Percentiles rank a stretch among this genome's conserved stretches.
These are phyloP conservation scores for Heliconius cydno DNA, from an alignment of 2,888 invertebrate species.

Conservation along the genomic window DNA sequence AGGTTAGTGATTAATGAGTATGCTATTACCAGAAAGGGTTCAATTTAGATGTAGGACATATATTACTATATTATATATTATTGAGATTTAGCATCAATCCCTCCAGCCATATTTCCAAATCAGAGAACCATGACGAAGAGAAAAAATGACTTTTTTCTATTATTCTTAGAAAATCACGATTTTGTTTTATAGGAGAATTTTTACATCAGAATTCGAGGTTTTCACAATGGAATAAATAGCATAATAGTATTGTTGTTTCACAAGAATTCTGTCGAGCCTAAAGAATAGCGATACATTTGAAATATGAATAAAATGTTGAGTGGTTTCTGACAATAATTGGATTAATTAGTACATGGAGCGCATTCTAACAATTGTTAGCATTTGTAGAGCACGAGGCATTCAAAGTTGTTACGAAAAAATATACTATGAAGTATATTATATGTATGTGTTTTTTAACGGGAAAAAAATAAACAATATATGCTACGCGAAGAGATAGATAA, in stretches of 20 bases:
- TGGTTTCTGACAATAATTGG: slow-evolving; percentile 8
- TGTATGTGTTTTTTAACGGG: not conserved
- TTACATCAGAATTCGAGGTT: not conserved
- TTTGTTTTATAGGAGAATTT: not conserved
- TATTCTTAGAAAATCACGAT: no score
- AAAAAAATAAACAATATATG: no score
- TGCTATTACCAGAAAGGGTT: not conserved
- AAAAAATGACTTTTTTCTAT: no score
- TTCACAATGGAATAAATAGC: not conserved
- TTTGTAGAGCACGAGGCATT: slow-evolving; percentile 1
- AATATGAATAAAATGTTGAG: slow-evolving; percentile 10
- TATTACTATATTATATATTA: no score
- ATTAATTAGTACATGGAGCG: slow-evolving; percentile 8
- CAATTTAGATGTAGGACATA: not conserved
- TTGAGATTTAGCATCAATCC: no score
- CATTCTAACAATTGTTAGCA: slow-evolving; percentile 6
- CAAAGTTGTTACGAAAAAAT: slow-evolving; percentile 2
- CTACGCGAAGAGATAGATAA: not conserved
- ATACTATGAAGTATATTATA: not conserved
- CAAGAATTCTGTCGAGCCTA: not conserved
- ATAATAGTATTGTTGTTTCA: not conserved
- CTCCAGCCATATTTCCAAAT: no score
- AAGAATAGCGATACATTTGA: not conserved
- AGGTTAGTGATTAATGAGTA: not conserved
- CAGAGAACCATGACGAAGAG: no score